Evolutionary conservation across 2,797 vertebrate genomes (phyloP), one percentile per base, ranked within the genome.

Genomic region (Acridotheres tristis): DNA sequence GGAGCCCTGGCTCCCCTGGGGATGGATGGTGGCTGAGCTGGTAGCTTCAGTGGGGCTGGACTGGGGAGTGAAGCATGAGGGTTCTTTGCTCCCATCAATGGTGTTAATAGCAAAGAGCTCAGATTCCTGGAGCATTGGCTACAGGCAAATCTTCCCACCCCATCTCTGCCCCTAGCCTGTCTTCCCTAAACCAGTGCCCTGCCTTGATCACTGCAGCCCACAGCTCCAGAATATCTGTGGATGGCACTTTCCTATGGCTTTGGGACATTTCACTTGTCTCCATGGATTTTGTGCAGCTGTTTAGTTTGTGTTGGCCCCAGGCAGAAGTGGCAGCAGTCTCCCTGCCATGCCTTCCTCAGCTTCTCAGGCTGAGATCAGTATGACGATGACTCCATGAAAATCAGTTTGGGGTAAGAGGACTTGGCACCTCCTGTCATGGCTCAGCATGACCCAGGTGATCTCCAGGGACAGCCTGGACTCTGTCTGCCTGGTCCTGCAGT

Each of bases 111-210:
- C 68, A 72, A 72, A 75, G 38, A 88, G 36, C 82, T 92, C 53
- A 67, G 7, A n/a, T 84, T 89, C 22, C 13, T 0, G 0, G 27
- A 13, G 10, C 79, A 29, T 14, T 51, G 45, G 5, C 34, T 45
- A 22, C 36, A 54, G 48, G 20, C 22, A 13, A 4, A 38, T 21
- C 38, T 51, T 83, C 36, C 54, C 19, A 27, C 42, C 5, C 47
- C 23, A 27, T 50, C 30, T 51, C 29, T 62, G n/a, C 30, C 11
- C 30, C 38, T 58, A 1, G 0, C 4, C 65, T 74, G 13, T 25
- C 36, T 20, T 59, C 43, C 27, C 40, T 71, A 40, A 85, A 38
- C 40, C 45, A 43, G 36, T 5, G 3, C 53, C 19, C 9, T 63
- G 75, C 45, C 30, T 77, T 67, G 38, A 14, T 63, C 3, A 2